These are phyloP conservation scores for Exocentrus adspersus DNA, from an alignment of 2,888 invertebrate species.

Conservation along the genomic window DNA sequence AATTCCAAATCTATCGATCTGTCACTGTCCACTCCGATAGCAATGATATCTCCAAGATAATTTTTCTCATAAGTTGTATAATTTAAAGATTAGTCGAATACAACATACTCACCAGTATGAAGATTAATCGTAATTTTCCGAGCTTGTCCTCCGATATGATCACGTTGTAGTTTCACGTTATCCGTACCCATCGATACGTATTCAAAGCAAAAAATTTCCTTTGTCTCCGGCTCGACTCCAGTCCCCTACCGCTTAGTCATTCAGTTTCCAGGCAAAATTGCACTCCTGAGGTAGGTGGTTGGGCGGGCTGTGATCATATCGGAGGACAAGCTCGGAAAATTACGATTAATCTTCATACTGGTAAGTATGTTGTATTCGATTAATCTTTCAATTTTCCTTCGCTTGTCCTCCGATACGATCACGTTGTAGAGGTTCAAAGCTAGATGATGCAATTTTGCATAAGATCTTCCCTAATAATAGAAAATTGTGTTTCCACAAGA, in stretches of 20 bases:
- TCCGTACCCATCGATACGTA: neutral
- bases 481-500: neutral
- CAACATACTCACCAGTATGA: neutral
- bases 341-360: conserved; percentile 3
- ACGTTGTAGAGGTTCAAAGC: conserved; percentile 14
- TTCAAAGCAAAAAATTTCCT: neutral
- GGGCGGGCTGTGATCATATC: conserved; percentile 3
- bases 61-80: too few relatives aligned
- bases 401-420: conserved; percentile 35
- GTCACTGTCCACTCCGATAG: too few relatives aligned
- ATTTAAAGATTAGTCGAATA: conserved; percentile 15
- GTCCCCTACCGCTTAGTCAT: neutral
- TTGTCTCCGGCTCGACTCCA: neutral
- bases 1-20: too few relatives aligned
- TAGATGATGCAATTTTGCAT: conserved; percentile 4
- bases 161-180: neutral
- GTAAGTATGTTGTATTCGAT: conserved; percentile 24
- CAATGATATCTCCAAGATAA: too few relatives aligned
- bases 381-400: conserved; percentile 32
- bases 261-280: conserved; percentile 1
- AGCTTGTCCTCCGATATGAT: conserved; percentile 27
- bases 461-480: neutral
- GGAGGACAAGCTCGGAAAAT: neutral
- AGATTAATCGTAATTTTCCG: conserved; percentile 23
- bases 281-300: neutral